A percentile compares a stretch with the other conserved stretches of the same genome.
Evolutionary conservation across 1,140 invertebrate genomes (phyloP).

Genomic region (Lepidurus couesii): DNA sequence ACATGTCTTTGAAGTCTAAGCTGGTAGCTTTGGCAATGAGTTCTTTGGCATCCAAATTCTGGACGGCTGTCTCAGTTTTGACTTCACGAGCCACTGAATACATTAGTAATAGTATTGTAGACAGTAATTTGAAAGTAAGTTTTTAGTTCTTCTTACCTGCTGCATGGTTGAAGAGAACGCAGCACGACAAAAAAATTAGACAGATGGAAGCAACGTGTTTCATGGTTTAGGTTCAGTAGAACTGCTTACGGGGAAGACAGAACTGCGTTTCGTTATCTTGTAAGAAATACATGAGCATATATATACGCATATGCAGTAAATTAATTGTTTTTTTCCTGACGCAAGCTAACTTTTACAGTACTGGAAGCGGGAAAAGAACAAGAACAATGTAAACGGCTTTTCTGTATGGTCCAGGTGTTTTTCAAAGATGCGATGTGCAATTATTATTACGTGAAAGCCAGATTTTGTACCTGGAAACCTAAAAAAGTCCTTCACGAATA

Average conservation of each 20-base stretch:
- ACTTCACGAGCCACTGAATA: not conserved
- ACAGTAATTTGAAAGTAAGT: not conserved
- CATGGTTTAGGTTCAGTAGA: not conserved
- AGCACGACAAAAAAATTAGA: not conserved
- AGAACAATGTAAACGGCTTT: not conserved
- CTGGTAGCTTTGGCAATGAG: not conserved
- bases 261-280: not conserved
- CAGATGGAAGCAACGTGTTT: not conserved
- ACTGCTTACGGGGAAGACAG: not conserved
- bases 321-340: not conserved
- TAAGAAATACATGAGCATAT: not conserved
- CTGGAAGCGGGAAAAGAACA: not conserved
- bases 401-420: not conserved
- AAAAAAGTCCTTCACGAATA: no score
- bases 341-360: not conserved
- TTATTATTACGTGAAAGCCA: no score
- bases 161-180: not conserved
- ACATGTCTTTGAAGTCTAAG: not conserved
- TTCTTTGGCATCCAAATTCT: not conserved
- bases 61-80: not conserved
- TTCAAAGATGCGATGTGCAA: not conserved
- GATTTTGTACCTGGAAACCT: no score
- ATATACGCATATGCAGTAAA: conserved; percentile 7
- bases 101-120: no score
- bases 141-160: not conserved